Percentiles rank a stretch among this genome's conserved stretches.
Conservation (phyloP, 2,113 vertebrate genomes). For the Pipa parva region DNA sequence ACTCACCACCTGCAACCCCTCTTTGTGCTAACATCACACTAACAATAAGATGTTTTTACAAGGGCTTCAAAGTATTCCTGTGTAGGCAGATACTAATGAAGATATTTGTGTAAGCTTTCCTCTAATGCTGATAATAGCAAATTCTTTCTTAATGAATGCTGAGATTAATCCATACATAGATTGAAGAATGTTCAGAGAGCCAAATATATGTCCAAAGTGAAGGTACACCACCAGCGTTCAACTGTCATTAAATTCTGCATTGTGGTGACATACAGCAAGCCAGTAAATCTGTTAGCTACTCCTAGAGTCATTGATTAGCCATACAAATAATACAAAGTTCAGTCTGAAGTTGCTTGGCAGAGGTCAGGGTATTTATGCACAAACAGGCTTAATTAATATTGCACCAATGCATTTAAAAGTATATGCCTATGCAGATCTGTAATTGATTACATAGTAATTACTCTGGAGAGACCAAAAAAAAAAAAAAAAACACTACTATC, state of each 20-base stretch:
- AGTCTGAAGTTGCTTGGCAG: no score
- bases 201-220: not conserved
- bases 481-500: no score
- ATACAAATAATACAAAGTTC: no score
- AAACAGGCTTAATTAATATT: no score
- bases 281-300: no score
- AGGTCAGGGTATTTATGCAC: no score
- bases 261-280: not conserved
- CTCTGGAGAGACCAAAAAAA: no score
- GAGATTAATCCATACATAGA: constrained; percentile 30
- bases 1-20: no score
- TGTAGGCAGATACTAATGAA: not conserved
- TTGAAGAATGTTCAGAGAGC: not conserved
- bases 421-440: no score
- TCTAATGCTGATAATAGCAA: constrained; percentile 20
- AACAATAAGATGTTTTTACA: constrained; percentile 1
- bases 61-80: constrained; percentile 4
- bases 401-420: no score
- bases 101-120: constrained; percentile 32
- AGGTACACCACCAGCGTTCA: not conserved
- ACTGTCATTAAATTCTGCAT: constrained; percentile 1
- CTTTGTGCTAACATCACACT: not conserved
- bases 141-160: constrained; percentile 38
- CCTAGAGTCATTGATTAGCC: no score
- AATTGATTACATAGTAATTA: no score